Evolutionary conservation across 2,888 invertebrate species (phyloP), one percentile per base, ranked within the genome.

Genomic region (Watsonalla cultraria): DNA sequence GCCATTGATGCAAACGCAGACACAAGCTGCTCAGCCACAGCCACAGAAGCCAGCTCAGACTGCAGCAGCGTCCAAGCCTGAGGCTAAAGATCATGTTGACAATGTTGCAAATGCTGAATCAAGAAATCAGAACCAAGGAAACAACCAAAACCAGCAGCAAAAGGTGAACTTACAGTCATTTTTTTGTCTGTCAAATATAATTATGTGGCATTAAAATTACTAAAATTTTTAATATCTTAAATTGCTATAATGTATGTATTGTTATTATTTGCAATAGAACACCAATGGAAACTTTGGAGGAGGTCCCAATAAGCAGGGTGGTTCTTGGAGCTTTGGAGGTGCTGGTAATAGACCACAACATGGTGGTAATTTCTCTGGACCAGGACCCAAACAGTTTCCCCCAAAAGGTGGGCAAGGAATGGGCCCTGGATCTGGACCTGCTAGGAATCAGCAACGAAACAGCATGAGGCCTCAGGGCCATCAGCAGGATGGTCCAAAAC

Each of bases 211-310:
- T 49, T 60, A 64, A 51, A 61, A 61, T 46, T 69, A 24, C 47
- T 60, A 64, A 51, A 61, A 61, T 46, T 69, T 2, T 65, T 48
- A 65, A 62, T 51, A 11, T 37, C 50, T 51, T 53, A 8, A 52
- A 5, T 39, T 54, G 35, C 54, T 51, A 45, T 8, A 50, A 0
- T 52, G 46, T 54, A 24, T 50, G 45, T n/a, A 47, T 53, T 52
- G 51, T 55, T 35, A 47, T 51, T 42, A 54, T 53, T 54, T 52
- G 56, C 66, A 70, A 51, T 62, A 89, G 89, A 87, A 84, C 65
- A 47, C 82, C 24, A 86, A 89, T 82, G 87, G 87, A 8, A 83
- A 75, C 65, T 88, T 86, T 75, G 84, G 79, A 37, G 81, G 85
- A 35, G 81, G 86, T 34, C 80, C 78, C 2, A 79, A 79, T 54